Evolutionary conservation across 1,140 invertebrate genomes (phyloP).

Genomic region (Lordiphosa stackelbergi): DNA sequence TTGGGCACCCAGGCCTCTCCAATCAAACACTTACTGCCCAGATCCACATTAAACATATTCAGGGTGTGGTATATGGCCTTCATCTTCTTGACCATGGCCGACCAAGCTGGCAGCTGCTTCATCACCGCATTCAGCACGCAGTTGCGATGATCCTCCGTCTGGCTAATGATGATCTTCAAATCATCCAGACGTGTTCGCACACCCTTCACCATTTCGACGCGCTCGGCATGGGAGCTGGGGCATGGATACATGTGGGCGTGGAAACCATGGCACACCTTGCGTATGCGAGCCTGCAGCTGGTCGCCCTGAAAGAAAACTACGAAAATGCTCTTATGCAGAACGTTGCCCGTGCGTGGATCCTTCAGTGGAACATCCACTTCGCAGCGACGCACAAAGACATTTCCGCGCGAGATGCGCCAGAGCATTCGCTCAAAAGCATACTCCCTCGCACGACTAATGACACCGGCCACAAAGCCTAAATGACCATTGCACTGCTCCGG

Average conservation of each 20-base stretch:
- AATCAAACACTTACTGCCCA: slow-evolving; percentile 94
- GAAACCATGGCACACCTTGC: slow-evolving; percentile 98
- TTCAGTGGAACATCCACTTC: slow-evolving; percentile 90
- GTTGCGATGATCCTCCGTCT: slow-evolving; percentile 96
- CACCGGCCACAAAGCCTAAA: slow-evolving; percentile 89
- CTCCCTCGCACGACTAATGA: slow-evolving; percentile 91
- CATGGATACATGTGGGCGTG: slow-evolving; percentile 97
- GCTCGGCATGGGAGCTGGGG: slow-evolving; percentile 91
- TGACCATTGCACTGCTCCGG: slow-evolving; percentile 82
- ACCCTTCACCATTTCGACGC: slow-evolving; percentile 95
- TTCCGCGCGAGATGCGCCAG: slow-evolving; percentile 96
- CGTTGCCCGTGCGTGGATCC: slow-evolving; percentile 89
- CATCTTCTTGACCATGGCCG: slow-evolving; percentile 90
- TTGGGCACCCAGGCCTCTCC: slow-evolving; percentile 97
- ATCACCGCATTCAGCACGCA: slow-evolving; percentile 93
- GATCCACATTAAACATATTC: slow-evolving; percentile 92
- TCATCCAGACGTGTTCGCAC: slow-evolving; percentile 96
- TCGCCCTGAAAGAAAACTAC: slow-evolving; percentile 99
- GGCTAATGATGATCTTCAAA: slow-evolving; percentile 93
- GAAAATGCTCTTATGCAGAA: slow-evolving; percentile 96
- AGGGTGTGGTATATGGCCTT: slow-evolving; percentile 93
- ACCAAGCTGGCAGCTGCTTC: slow-evolving; percentile 95
- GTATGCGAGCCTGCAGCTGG: slow-evolving; percentile 94
- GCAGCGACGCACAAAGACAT: slow-evolving; percentile 91
- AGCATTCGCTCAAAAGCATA: slow-evolving; percentile 97